phyloP scores from a whole-genome alignment of 2,888 invertebrate species.

The Carabus problematicus region DNA sequence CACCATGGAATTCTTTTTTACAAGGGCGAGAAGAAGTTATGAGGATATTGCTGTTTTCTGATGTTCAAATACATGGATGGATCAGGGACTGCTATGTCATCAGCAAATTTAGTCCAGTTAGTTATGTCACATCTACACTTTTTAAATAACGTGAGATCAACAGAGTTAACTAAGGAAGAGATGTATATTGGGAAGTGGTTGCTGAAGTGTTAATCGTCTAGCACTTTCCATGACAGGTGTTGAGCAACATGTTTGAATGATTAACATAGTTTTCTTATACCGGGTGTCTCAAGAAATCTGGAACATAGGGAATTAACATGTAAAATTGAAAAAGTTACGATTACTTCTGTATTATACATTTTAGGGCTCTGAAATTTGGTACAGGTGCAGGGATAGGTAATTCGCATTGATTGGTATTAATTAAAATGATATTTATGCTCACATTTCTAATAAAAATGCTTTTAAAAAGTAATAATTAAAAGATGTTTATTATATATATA shows the following conservation, averaged over 20 bases:
- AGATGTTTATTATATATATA: background rate
- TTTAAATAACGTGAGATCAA: background rate
- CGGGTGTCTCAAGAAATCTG: too few relatives aligned
- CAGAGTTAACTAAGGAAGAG: background rate
- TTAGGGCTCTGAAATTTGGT: too few relatives aligned
- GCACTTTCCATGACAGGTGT: slow-evolving; percentile 20
- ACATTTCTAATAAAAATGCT: too few relatives aligned
- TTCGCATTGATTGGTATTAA: too few relatives aligned
- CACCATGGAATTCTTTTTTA: slow-evolving; percentile 7
- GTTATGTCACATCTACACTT: slow-evolving; percentile 13
- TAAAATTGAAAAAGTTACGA: too few relatives aligned
- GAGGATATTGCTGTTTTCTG: slow-evolving; percentile 4
- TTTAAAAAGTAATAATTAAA: too few relatives aligned
- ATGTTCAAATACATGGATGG: background rate
- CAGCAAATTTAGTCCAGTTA: slow-evolving; percentile 20
- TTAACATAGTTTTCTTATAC: too few relatives aligned
- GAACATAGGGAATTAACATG: too few relatives aligned
- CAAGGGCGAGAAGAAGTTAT: slow-evolving; percentile 1
- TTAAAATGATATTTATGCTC: too few relatives aligned
- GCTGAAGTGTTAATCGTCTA: slow-evolving; percentile 20
- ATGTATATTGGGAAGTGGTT: slow-evolving; percentile 22
- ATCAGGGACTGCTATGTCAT: slow-evolving; percentile 2
- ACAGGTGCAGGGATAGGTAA: too few relatives aligned
- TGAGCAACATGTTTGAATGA: too few relatives aligned
- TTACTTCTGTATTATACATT: too few relatives aligned